These are phyloP conservation scores for Dimorphilus gyrociliatus DNA, from an alignment of 2,888 invertebrate genomes.

Conservation along the genomic window DNA sequence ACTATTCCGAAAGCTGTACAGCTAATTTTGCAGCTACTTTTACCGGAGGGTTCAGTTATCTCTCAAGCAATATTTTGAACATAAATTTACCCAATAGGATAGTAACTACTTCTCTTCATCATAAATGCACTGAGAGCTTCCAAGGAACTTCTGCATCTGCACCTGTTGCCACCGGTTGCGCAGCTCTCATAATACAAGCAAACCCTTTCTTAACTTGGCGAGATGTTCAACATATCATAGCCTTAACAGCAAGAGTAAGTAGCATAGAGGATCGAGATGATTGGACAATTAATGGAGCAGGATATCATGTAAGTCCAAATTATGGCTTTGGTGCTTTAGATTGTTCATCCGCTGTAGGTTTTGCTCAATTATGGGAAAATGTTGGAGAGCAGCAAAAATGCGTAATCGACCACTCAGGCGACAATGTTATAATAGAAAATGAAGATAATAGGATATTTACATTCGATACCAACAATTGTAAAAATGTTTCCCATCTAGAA, in stretches of 20 bases:
- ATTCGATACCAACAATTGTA: neutral
- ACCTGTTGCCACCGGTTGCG: conserved; percentile 30
- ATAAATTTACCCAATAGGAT: conserved; percentile 9
- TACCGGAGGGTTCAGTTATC: conserved; percentile 10
- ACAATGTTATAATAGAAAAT: neutral
- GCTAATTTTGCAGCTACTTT: conserved; percentile 21
- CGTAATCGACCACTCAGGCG: neutral
- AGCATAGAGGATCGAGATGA: conserved; percentile 41
- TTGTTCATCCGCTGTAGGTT: conserved; percentile 28
- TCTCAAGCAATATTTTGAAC: conserved; percentile 4
- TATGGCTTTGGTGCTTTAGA: conserved; percentile 36
- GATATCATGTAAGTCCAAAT: conserved; percentile 26
- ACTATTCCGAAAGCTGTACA: conserved; percentile 29
- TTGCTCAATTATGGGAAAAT: conserved; percentile 25
- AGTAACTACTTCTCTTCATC: conserved; percentile 28
- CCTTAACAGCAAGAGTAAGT: conserved; percentile 22
- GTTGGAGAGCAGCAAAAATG: conserved; percentile 10
- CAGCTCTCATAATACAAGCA: conserved; percentile 28
- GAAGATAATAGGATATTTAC: neutral
- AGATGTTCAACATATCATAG: conserved; percentile 34
- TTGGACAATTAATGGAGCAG: conserved; percentile 37
- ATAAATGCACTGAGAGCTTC: conserved; percentile 28
- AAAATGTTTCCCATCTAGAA: too few species aligned
- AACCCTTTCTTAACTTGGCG: conserved; percentile 31
- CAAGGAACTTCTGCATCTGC: conserved; percentile 35